Conservation (phyloP, 2,888 invertebrate genomes). For the Myopa testacea region DNA sequence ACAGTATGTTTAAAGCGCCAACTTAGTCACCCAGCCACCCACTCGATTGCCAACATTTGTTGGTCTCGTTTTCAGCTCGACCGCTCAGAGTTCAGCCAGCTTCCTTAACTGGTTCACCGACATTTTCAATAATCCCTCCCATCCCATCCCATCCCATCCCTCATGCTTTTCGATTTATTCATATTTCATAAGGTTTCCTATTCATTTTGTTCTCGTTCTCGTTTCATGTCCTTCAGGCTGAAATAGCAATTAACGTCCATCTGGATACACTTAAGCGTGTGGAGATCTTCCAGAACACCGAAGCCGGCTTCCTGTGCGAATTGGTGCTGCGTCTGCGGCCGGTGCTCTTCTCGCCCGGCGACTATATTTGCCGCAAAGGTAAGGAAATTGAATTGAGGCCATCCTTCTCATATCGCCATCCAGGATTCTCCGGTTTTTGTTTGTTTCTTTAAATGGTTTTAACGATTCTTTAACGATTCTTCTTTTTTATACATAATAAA, state of each 20-base stretch:
- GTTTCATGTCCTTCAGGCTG: constrained; percentile 72
- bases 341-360: constrained; percentile 97
- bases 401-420: neutral
- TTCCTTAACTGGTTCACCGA: neutral
- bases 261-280: constrained; percentile 97
- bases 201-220: constrained; percentile 22
- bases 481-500: too few species aligned
- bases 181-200: neutral
- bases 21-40: neutral
- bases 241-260: constrained; percentile 99
- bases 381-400: constrained; percentile 53
- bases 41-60: neutral
- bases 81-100: neutral
- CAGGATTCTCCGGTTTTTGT: neutral
- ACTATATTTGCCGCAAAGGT: constrained; percentile 99
- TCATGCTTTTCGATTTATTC: neutral
- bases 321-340: constrained; percentile 93
- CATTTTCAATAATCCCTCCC: neutral
- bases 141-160: neutral
- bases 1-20: neutral
- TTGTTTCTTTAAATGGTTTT: neutral
- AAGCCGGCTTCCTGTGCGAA: constrained; percentile 98
- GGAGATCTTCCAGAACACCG: constrained; percentile 99
- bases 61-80: neutral
- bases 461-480: neutral